phyloP scores from a whole-genome alignment of 2,113 vertebrate genomes.

The Tetraodon nigroviridis region DNA sequence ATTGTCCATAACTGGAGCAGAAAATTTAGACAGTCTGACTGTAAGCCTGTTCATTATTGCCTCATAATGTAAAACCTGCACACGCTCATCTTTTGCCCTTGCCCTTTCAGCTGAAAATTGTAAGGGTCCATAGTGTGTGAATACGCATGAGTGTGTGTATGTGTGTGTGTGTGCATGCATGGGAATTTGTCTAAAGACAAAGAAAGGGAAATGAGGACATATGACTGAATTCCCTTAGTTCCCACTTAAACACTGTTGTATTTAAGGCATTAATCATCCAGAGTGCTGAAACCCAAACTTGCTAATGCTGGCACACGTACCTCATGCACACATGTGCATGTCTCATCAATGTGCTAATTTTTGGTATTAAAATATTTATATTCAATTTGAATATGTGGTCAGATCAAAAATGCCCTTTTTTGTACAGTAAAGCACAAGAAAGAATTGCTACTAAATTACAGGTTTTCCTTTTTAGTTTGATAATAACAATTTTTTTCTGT shows the following conservation, averaged over 20 bases:
- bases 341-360: slow-evolving; percentile 1
- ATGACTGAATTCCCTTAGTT: slow-evolving; percentile 68
- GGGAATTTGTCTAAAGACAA: not conserved
- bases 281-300: slow-evolving; percentile 53
- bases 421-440: no score
- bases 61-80: slow-evolving; percentile 34
- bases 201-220: slow-evolving; percentile 62
- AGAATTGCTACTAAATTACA: no score
- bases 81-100: slow-evolving; percentile 49
- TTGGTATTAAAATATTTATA: no score
- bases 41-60: slow-evolving; percentile 23
- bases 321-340: slow-evolving; percentile 4
- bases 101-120: slow-evolving; percentile 45
- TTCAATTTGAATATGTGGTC: no score
- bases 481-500: no score
- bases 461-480: no score
- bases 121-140: slow-evolving; percentile 3
- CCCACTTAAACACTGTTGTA: slow-evolving; percentile 61
- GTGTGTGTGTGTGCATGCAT: slow-evolving; percentile 5
- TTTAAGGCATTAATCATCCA: slow-evolving; percentile 68
- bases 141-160: slow-evolving; percentile 13
- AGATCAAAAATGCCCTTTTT: no score
- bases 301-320: slow-evolving; percentile 21
- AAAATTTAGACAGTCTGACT: slow-evolving; percentile 53
- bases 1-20: slow-evolving; percentile 57